Percentiles rank a stretch among this genome's conserved stretches.
These are phyloP conservation scores for Perca flavescens DNA, from an alignment of 2,113 vertebrate species.

Conservation along the genomic window DNA sequence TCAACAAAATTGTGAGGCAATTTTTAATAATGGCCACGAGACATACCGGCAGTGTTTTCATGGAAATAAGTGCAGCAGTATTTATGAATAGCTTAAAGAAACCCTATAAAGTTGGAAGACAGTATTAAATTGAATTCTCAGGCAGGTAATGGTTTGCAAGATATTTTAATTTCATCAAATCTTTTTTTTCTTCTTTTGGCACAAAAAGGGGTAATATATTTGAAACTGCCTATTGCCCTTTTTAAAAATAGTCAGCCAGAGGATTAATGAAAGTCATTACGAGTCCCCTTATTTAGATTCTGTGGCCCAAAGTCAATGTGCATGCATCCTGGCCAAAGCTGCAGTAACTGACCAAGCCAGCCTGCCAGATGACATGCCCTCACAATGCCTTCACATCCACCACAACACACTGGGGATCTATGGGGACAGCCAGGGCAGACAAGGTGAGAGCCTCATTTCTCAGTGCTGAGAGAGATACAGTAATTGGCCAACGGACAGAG, in stretches of 20 bases:
- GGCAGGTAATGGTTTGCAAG: conserved; percentile 13
- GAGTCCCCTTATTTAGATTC: conserved; percentile 41
- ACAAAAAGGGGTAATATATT: background rate
- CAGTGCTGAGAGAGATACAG: conserved; percentile 34
- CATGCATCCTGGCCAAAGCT: conserved; percentile 27
- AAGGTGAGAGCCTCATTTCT: conserved; percentile 58
- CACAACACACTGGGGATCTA: conserved; percentile 50
- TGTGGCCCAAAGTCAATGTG: conserved; percentile 49
- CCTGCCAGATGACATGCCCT: conserved; percentile 60
- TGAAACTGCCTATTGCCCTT: conserved; percentile 4
- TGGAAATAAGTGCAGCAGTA: conserved; percentile 17
- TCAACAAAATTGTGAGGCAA: background rate
- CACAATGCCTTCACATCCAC: conserved; percentile 52
- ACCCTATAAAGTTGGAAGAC: background rate
- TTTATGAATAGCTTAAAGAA: conserved; percentile 3
- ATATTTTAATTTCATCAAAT: conserved; percentile 4
- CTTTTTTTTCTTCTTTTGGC: background rate
- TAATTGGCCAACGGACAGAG: conserved; percentile 61
- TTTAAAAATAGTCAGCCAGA: conserved; percentile 11
- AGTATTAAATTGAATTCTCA: background rate
- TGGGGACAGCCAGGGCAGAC: conserved; percentile 60
- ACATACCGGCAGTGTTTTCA: background rate
- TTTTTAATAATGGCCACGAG: conserved; percentile 2
- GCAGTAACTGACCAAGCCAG: conserved; percentile 37
- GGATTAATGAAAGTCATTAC: conserved; percentile 57